A percentile compares a stretch with the other conserved stretches of the same genome.
Conservation (phyloP, 2,797 vertebrate genomes). For the Enteromius radiatus region DNA sequence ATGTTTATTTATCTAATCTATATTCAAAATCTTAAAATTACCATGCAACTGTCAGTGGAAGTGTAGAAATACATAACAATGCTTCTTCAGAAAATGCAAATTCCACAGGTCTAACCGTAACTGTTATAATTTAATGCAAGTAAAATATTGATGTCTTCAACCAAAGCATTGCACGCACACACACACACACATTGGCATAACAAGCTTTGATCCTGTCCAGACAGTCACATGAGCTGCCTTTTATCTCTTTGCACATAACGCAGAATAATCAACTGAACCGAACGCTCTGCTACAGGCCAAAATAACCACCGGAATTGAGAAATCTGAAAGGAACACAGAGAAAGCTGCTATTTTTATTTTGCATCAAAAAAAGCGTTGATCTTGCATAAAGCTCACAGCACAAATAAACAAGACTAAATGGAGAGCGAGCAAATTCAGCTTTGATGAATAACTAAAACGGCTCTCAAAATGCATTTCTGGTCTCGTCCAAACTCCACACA, state of each 20-base stretch:
- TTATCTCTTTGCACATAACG: slow-evolving; percentile 35
- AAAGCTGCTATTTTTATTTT: slow-evolving; percentile 24
- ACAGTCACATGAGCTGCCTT: slow-evolving; percentile 31
- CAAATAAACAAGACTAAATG: slow-evolving; percentile 33
- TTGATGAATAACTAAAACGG: slow-evolving; percentile 32
- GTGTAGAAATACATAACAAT: not conserved
- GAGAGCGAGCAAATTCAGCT: not conserved
- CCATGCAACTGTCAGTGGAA: not conserved
- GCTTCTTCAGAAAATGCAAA: not conserved
- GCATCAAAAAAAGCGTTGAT: slow-evolving; percentile 38
- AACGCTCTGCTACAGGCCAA: slow-evolving; percentile 19
- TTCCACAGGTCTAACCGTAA: not conserved
- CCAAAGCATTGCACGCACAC: slow-evolving; percentile 25
- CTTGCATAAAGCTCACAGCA: slow-evolving; percentile 18
- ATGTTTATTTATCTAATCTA: not conserved
- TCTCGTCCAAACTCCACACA: not conserved
- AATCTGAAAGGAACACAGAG: slow-evolving; percentile 10
- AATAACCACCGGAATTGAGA: slow-evolving; percentile 13
- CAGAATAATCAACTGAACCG: slow-evolving; percentile 31
- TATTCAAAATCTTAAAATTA: not conserved
- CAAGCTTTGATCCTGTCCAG: slow-evolving; percentile 46
- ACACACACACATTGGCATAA: not conserved
- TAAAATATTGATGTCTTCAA: slow-evolving; percentile 16
- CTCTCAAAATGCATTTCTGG: slow-evolving; percentile 12
- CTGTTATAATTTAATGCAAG: not conserved